Percentiles rank a stretch among this genome's conserved stretches.
phyloP scores from a whole-genome alignment of 1,140 invertebrate species.

The Epicauta chinensis region DNA sequence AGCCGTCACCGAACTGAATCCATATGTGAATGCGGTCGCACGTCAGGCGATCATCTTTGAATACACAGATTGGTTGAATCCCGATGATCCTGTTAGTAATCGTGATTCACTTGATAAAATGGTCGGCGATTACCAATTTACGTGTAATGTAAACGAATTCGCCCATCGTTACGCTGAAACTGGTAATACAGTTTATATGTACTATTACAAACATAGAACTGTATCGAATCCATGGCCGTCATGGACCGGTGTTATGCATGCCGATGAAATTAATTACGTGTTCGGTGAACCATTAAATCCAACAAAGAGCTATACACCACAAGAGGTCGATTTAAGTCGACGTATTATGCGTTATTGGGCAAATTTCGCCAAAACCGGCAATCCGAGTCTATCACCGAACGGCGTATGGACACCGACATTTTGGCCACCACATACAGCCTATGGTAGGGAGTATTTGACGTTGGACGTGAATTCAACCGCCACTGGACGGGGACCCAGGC shows the following conservation, averaged over 20 bases:
- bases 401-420: slow-evolving; percentile 59
- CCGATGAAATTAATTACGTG: slow-evolving; percentile 91
- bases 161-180: slow-evolving; percentile 81
- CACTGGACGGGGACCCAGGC: slow-evolving; percentile 77
- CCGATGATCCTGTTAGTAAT: slow-evolving; percentile 77
- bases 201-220: slow-evolving; percentile 88
- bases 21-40: slow-evolving; percentile 75
- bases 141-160: slow-evolving; percentile 90
- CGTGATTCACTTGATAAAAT: slow-evolving; percentile 84
- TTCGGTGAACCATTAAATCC: slow-evolving; percentile 88
- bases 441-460: slow-evolving; percentile 78
- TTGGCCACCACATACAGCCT: slow-evolving; percentile 82
- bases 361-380: slow-evolving; percentile 92
- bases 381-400: slow-evolving; percentile 60
- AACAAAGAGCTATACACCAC: slow-evolving; percentile 65
- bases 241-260: slow-evolving; percentile 96
- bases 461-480: slow-evolving; percentile 71
- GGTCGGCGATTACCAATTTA: slow-evolving; percentile 96
- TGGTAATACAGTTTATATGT: slow-evolving; percentile 89
- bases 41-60: slow-evolving; percentile 81
- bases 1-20: slow-evolving; percentile 73
- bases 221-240: slow-evolving; percentile 82
- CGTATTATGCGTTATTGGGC: slow-evolving; percentile 93
- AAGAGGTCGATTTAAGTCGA: slow-evolving; percentile 75
- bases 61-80: slow-evolving; percentile 88